These are phyloP conservation scores for Saccostrea echinata DNA, from an alignment of 1,140 invertebrate genomes.

Conservation along the genomic window DNA sequence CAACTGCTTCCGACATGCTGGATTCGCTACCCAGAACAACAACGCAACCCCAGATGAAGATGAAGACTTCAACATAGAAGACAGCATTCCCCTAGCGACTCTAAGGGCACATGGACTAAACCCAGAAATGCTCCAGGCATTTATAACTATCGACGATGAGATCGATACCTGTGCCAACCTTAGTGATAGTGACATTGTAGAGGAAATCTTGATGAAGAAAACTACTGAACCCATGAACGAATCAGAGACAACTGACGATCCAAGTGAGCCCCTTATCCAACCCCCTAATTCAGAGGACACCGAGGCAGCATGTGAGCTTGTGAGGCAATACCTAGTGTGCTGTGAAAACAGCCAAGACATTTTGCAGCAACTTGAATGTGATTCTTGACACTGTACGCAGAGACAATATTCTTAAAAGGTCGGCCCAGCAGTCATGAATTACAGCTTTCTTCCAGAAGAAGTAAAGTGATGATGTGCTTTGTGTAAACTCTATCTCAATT, in stretches of 20 bases:
- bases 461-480: too few species aligned
- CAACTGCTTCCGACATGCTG: conserved; percentile 60
- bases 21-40: background rate
- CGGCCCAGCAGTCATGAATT: background rate
- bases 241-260: background rate
- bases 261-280: background rate
- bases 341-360: background rate
- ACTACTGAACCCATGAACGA: background rate
- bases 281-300: background rate
- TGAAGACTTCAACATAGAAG: background rate
- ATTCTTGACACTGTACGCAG: background rate
- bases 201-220: background rate
- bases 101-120: conserved; percentile 4
- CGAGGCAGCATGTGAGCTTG: background rate
- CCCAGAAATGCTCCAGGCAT: background rate
- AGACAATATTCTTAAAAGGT: background rate
- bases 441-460: too few species aligned
- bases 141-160: background rate
- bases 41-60: background rate
- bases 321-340: background rate
- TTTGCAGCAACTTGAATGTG: background rate
- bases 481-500: too few species aligned
- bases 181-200: background rate
- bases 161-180: background rate
- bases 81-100: background rate